Evolutionary conservation across 1,140 invertebrate genomes (phyloP).

Genomic region (Drosophila parabipectinata): DNA sequence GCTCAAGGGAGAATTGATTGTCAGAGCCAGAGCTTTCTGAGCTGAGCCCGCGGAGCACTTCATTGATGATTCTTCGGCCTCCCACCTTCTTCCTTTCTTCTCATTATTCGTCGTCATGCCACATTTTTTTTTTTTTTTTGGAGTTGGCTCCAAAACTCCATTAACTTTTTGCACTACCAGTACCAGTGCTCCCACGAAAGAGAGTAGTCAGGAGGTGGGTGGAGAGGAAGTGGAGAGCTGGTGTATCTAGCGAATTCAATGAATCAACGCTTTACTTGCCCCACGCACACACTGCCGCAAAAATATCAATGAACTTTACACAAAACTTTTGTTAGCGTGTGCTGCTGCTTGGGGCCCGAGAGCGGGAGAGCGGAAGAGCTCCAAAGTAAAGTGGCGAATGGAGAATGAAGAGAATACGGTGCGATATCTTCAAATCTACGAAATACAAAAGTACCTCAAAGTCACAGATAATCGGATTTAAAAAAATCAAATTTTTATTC

Average conservation of each 20-base stretch:
- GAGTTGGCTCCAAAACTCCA: constrained; percentile 21
- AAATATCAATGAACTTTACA: constrained; percentile 84
- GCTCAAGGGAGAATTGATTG: constrained; percentile 19
- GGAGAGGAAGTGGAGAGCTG: constrained; percentile 44
- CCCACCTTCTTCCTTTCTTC: background rate
- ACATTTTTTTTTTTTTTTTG: constrained; percentile 5
- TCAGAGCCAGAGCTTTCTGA: constrained; percentile 26
- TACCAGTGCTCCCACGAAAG: constrained; percentile 11
- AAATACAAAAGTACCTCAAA: too few species aligned
- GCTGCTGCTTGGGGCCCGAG: constrained; percentile 37
- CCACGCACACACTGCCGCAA: constrained; percentile 66
- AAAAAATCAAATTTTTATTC: too few species aligned
- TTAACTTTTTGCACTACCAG: constrained; percentile 56
- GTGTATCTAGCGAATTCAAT: constrained; percentile 72
- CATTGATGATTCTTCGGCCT: constrained; percentile 62
- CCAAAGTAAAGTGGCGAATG: background rate
- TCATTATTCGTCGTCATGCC: background rate
- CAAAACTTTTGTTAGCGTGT: constrained; percentile 63
- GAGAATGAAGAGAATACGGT: background rate
- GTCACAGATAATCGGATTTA: too few species aligned
- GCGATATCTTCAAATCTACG: background rate
- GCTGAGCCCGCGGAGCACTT: constrained; percentile 35
- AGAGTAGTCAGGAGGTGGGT: constrained; percentile 16
- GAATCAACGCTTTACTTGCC: constrained; percentile 63
- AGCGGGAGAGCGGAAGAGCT: constrained; percentile 14